Conservation (phyloP, 37 sponge, comb jelly and placozoan species). For the Agelas oroides region DNA sequence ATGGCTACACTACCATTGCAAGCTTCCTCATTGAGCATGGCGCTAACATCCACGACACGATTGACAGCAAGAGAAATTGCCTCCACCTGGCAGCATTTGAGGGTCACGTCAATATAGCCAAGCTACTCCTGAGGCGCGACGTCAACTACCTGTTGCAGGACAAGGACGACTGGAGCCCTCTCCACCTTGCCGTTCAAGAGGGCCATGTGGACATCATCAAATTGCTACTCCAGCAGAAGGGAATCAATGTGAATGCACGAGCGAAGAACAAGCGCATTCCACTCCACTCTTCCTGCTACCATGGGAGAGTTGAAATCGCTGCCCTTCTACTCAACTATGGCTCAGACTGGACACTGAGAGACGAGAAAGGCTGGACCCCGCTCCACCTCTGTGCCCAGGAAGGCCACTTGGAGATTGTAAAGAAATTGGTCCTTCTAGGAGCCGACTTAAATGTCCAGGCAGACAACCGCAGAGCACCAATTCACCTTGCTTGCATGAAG, state of each 20-base stretch:
- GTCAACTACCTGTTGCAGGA: conserved; percentile 66
- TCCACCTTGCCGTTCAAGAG: conserved; percentile 84
- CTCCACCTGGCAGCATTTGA: conserved; percentile 86
- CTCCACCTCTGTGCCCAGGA: conserved; percentile 79
- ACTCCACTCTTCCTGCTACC: conserved; percentile 74
- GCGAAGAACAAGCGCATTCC: conserved; percentile 84
- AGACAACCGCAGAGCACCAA: conserved; percentile 70
- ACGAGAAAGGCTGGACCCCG: conserved; percentile 89
- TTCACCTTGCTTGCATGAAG: conserved; percentile 85
- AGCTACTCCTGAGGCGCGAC: conserved; percentile 51
- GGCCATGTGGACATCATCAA: conserved; percentile 66
- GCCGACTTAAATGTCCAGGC: conserved; percentile 75
- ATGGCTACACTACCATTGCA: conserved; percentile 67
- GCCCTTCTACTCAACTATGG: conserved; percentile 50
- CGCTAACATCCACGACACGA: conserved; percentile 59
- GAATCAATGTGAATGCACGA: conserved; percentile 52
- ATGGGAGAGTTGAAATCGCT: conserved; percentile 63
- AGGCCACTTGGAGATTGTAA: conserved; percentile 73
- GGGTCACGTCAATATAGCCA: conserved; percentile 65
- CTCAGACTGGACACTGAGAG: conserved; percentile 51
- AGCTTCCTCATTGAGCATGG: conserved; percentile 47
- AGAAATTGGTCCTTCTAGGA: conserved; percentile 41
- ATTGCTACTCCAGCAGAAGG: conserved; percentile 35
- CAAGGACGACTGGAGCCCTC: conserved; percentile 85
- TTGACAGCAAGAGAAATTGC: conserved; percentile 72